Percentiles rank a stretch among this genome's conserved stretches.
Conservation (phyloP, 53 echinoderm and acorn worm genomes). For the Apostichopus leukothele region DNA sequence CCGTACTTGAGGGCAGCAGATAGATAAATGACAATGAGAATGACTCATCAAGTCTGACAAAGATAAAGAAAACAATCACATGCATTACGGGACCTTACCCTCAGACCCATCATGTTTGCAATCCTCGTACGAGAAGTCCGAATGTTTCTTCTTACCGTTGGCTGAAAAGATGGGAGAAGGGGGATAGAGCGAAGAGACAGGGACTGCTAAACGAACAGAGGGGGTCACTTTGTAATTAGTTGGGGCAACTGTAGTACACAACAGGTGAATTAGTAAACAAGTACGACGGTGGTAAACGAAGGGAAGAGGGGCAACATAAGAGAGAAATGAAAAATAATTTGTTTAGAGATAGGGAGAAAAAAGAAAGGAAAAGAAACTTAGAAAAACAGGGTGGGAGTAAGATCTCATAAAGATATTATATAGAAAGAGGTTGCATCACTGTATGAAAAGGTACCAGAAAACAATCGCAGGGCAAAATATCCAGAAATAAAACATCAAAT, state of each 20-base stretch:
- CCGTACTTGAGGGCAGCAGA: background rate
- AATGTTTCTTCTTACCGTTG: constrained; percentile 27
- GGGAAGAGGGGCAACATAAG: background rate
- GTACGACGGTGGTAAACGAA: background rate
- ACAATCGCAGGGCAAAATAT: too few relatives aligned
- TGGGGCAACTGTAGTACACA: constrained; percentile 9
- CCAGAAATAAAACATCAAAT: too few relatives aligned
- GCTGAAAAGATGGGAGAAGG: constrained; percentile 50
- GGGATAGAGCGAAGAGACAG: constrained; percentile 50
- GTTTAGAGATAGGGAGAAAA: too few relatives aligned
- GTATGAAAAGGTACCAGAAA: too few relatives aligned
- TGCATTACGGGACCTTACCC: constrained; percentile 21
- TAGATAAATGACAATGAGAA: background rate
- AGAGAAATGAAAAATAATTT: background rate
- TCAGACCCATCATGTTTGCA: constrained; percentile 32
- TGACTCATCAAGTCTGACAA: background rate
- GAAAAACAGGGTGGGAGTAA: too few relatives aligned
- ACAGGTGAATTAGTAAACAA: background rate
- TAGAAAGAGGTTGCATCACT: too few relatives aligned
- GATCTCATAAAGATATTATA: too few relatives aligned
- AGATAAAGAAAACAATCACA: background rate
- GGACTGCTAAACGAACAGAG: constrained; percentile 44
- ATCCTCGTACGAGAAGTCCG: constrained; percentile 3
- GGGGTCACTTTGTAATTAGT: constrained; percentile 45
- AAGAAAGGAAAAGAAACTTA: too few relatives aligned